phyloP scores from a whole-genome alignment of 1,140 invertebrate genomes.

The Caenorhabditis latens region DNA sequence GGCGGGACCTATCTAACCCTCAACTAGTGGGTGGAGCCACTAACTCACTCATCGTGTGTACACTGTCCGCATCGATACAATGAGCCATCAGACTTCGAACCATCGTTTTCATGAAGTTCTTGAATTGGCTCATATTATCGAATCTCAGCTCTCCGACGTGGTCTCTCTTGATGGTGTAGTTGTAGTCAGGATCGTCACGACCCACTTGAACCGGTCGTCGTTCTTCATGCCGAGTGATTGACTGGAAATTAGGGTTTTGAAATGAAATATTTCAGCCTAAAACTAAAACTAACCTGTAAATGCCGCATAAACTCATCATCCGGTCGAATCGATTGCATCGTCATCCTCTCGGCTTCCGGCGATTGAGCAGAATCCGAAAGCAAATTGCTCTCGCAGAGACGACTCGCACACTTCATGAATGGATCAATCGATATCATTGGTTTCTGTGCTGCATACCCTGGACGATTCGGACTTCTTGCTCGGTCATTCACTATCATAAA shows the following conservation, averaged over 20 bases:
- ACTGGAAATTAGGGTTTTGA: neutral
- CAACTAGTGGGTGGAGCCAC: no score
- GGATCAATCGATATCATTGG: conserved; percentile 25
- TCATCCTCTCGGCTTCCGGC: neutral
- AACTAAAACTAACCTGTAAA: neutral
- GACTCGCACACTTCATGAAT: conserved; percentile 9
- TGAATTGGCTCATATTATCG: neutral
- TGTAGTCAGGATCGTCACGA: neutral
- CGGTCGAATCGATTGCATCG: neutral
- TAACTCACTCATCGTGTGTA: conserved; percentile 13
- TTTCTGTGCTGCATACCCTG: neutral
- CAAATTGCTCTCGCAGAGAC: conserved; percentile 4
- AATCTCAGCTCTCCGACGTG: neutral
- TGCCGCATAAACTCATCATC: neutral
- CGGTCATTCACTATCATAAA: no score
- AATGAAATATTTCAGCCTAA: no score
- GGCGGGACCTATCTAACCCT: no score
- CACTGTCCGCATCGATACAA: conserved; percentile 13
- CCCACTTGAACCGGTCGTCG: neutral
- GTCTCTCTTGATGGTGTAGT: neutral
- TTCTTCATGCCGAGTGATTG: neutral
- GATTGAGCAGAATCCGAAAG: neutral
- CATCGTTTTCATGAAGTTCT: neutral
- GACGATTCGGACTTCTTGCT: no score
- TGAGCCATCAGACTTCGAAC: conserved; percentile 2